phyloP scores from a whole-genome alignment of 2,888 invertebrate genomes.

The Erebia ligea region DNA sequence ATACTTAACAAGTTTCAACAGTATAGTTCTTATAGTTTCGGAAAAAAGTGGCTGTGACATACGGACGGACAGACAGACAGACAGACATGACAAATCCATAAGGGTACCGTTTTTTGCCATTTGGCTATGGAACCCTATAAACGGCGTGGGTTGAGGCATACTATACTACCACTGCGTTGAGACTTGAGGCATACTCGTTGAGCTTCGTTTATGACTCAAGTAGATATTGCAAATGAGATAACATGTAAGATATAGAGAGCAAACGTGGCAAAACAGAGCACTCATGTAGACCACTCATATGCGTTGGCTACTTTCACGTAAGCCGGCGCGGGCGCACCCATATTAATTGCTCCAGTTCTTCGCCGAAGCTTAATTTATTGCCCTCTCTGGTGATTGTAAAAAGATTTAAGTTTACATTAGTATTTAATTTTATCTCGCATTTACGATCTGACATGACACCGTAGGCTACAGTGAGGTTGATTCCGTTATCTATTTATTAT shows the following conservation, averaged over 20 bases:
- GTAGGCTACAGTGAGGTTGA: neutral
- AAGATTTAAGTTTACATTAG: constrained; percentile 79
- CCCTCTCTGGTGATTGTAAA: constrained; percentile 78
- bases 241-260: constrained; percentile 2
- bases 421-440: constrained; percentile 75
- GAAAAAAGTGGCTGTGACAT: too few species aligned
- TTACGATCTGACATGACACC: constrained; percentile 76
- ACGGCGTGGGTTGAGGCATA: too few species aligned
- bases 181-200: neutral
- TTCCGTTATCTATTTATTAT: neutral
- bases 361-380: constrained; percentile 81
- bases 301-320: constrained; percentile 12
- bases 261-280: constrained; percentile 50
- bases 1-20: too few species aligned
- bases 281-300: constrained; percentile 59
- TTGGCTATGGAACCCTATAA: too few species aligned
- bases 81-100: too few species aligned
- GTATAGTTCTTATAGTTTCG: too few species aligned
- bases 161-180: too few species aligned
- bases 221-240: neutral
- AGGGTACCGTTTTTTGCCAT: too few species aligned
- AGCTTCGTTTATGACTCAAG: neutral
- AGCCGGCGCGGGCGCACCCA: constrained; percentile 75
- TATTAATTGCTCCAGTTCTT: constrained; percentile 83
- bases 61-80: too few species aligned